phyloP scores from a whole-genome alignment of 2,888 invertebrate species.

The Chaetoderma sp. region DNA sequence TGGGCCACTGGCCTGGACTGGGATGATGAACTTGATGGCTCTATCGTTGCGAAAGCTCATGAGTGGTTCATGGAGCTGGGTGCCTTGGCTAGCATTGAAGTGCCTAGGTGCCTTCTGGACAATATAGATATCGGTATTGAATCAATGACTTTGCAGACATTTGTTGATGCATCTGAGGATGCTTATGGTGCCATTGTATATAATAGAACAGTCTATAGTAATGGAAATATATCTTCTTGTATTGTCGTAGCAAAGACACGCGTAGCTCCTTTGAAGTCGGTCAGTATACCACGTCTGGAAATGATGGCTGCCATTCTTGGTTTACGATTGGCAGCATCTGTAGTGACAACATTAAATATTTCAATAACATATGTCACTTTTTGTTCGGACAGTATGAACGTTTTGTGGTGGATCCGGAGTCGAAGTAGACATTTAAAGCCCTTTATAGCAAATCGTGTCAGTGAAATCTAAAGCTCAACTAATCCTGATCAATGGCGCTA shows the following conservation, averaged over 20 bases:
- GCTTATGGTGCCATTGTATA: too few species aligned
- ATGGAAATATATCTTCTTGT: not conserved
- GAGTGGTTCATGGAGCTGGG: conserved; percentile 34
- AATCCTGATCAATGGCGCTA: too few species aligned
- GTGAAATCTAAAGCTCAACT: conserved; percentile 12
- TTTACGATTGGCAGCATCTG: not conserved
- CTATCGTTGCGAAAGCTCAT: conserved; percentile 4
- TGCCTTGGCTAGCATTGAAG: conserved; percentile 10
- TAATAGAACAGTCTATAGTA: too few species aligned
- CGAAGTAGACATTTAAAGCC: too few species aligned
- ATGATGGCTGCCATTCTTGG: too few species aligned
- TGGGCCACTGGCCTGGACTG: conserved; percentile 47
- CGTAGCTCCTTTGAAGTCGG: too few species aligned
- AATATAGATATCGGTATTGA: not conserved
- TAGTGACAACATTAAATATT: conserved; percentile 1
- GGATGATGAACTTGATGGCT: conserved; percentile 42
- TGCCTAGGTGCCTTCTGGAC: conserved; percentile 31
- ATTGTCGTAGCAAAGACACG: too few species aligned
- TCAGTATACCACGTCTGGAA: too few species aligned
- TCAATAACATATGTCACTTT: conserved; percentile 5
- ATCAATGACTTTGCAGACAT: conserved; percentile 14
- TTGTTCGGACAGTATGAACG: too few species aligned
- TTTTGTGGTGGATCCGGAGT: too few species aligned
- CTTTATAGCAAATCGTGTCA: too few species aligned
- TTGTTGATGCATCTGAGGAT: conserved; percentile 24